phyloP scores from a whole-genome alignment of 2,113 vertebrate genomes.

The Callithrix jacchus region DNA sequence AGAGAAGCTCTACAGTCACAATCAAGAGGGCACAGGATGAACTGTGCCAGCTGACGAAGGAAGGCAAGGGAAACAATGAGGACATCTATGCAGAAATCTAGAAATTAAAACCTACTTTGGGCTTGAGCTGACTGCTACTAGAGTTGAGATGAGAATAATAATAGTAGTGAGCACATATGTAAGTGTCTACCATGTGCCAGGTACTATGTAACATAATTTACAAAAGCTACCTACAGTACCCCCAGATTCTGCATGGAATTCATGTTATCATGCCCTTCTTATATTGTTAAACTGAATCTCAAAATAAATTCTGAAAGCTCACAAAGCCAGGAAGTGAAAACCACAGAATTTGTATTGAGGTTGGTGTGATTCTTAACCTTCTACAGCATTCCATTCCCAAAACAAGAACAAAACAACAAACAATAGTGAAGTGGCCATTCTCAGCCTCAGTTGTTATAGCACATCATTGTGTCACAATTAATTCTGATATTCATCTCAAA shows the following conservation, averaged over 20 bases:
- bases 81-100: background rate
- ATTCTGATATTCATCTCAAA: background rate
- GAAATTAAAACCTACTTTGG: background rate
- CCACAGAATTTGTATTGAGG: background rate
- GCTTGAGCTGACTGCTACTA: background rate
- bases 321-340: background rate
- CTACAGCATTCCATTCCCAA: background rate
- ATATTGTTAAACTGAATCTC: background rate
- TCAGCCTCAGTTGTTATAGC: background rate
- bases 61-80: background rate
- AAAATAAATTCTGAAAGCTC: background rate
- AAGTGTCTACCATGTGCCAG: background rate
- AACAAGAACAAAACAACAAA: background rate
- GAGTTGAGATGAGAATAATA: background rate
- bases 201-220: background rate
- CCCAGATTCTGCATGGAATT: background rate
- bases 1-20: background rate
- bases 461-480: background rate
- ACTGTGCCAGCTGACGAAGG: background rate
- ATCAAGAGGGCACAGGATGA: background rate
- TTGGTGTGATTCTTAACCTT: background rate
- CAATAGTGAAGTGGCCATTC: background rate
- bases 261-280: background rate
- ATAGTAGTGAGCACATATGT: background rate
- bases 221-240: background rate